Evolutionary conservation across 1,140 invertebrate species (phyloP), one percentile per base, ranked within the genome.

Genomic region (Neodiprion virginianus): DNA sequence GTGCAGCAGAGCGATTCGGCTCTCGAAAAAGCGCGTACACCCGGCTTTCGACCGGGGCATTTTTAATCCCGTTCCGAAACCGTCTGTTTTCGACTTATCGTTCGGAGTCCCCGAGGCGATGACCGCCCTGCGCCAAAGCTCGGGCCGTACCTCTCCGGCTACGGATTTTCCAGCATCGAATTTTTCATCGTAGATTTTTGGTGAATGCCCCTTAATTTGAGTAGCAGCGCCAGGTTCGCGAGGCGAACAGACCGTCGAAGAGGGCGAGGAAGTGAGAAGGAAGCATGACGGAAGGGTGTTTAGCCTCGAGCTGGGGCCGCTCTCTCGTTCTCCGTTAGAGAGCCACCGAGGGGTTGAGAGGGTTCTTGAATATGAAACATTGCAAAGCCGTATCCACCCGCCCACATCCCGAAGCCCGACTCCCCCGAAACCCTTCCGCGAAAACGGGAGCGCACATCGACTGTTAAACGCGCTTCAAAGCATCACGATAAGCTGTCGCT

Each of bases 341-440:
- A 61, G 53, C 53, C n/a, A 17, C 53, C 53, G n/a, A 17, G 53
- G 53, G 53, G 11, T 61, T 12, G 74, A 48, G 69, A 28, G 74
- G 74, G 47, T 69, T 75, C 72, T 76, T 47, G 72, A 81, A 79
- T 77, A 76, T 75, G 78, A 80, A 80, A 80, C 75, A 79, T 79
- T 73, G 80, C 70, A 69, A 72, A 69, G 74, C n/a, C 72, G 74
- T 72, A 74, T 74, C 74, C 74, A 75, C 28, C 28, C 28, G 28
- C 28, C 28, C 28, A 40, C 28, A 40, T 40, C 28, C 28, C 28
- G 28, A 5, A 40, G 1, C 28, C 28, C 28, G 28, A 40, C 28
- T 40, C 28, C 28, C 28, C 5, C 28, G 28, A 40, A 5, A 12
- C 53, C 53, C n/a, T 61, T 61, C n/a, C 53, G 53, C 53, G 0